Percentiles rank a stretch among this genome's conserved stretches.
Evolutionary conservation across 2,797 vertebrate genomes (phyloP).

Genomic region (Chromobotia macracanthus): DNA sequence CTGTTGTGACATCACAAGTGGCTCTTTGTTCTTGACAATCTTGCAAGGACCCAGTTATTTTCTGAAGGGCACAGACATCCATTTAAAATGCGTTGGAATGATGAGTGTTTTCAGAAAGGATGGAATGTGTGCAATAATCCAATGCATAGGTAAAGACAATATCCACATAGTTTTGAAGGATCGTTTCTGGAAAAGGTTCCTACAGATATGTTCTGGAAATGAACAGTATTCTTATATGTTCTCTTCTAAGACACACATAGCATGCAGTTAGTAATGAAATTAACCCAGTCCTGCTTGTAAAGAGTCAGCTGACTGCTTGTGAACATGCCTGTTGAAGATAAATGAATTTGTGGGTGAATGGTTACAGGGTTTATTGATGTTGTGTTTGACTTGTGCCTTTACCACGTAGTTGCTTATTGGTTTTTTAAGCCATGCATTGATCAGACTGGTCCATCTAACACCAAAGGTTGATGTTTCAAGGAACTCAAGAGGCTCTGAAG

Average conservation of each 20-base stretch:
- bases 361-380: conserved; percentile 27
- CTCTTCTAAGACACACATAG: not conserved
- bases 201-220: conserved; percentile 44
- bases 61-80: conserved; percentile 36
- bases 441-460: not conserved
- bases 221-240: conserved; percentile 18
- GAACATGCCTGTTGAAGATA: conserved; percentile 20
- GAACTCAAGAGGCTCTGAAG: not conserved
- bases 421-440: conserved; percentile 21
- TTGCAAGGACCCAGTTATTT: conserved; percentile 45
- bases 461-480: not conserved
- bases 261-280: conserved; percentile 14
- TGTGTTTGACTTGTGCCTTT: conserved; percentile 28
- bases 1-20: conserved; percentile 44
- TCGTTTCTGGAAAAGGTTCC: conserved; percentile 29
- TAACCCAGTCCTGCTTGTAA: not conserved
- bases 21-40: conserved; percentile 48
- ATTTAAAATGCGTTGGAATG: conserved; percentile 41
- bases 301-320: not conserved
- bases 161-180: conserved; percentile 16
- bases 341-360: conserved; percentile 17
- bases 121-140: not conserved
- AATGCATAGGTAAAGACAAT: conserved; percentile 13
- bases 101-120: conserved; percentile 11
- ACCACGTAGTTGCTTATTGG: conserved; percentile 34